Percentiles rank a stretch among this genome's conserved stretches.
Evolutionary conservation across 2,888 invertebrate genomes (phyloP).

Genomic region (Trissolcus brochymenae): DNA sequence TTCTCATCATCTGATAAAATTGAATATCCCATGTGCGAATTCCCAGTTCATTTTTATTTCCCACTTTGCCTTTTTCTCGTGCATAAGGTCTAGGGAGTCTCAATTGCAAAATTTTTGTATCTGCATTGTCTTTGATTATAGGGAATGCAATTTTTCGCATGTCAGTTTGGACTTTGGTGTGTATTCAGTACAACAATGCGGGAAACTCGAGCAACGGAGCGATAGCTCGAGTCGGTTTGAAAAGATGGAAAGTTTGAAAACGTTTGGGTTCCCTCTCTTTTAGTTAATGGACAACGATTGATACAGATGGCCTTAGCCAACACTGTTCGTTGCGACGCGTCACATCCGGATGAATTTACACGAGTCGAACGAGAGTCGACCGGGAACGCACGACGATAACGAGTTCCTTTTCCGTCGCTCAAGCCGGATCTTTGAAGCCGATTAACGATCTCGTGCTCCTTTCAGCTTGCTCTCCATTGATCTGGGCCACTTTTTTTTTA

Average conservation of each 20-base stretch:
- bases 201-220: too few relatives aligned
- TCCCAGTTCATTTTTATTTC: too few relatives aligned
- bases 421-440: conserved; percentile 59
- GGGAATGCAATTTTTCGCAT: too few relatives aligned
- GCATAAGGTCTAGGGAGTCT: too few relatives aligned
- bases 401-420: conserved; percentile 68
- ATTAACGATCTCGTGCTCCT: conserved; percentile 58
- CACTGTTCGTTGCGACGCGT: conserved; percentile 66
- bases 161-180: too few relatives aligned
- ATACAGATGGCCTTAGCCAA: conserved; percentile 71
- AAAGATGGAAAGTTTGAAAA: conserved; percentile 47
- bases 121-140: too few relatives aligned
- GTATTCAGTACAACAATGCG: too few relatives aligned
- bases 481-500: conserved; percentile 40
- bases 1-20: too few relatives aligned
- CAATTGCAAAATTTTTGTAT: too few relatives aligned
- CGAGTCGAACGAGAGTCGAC: conserved; percentile 69
- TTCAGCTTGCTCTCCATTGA: conserved; percentile 49
- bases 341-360: conserved; percentile 75
- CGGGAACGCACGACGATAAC: conserved; percentile 65
- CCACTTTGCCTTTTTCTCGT: too few relatives aligned
- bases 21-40: too few relatives aligned
- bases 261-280: conserved; percentile 31
- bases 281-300: conserved; percentile 70
- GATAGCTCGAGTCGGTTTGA: too few relatives aligned